These are phyloP conservation scores for Athalia rosae DNA, from an alignment of 2,888 invertebrate genomes.

Conservation along the genomic window DNA sequence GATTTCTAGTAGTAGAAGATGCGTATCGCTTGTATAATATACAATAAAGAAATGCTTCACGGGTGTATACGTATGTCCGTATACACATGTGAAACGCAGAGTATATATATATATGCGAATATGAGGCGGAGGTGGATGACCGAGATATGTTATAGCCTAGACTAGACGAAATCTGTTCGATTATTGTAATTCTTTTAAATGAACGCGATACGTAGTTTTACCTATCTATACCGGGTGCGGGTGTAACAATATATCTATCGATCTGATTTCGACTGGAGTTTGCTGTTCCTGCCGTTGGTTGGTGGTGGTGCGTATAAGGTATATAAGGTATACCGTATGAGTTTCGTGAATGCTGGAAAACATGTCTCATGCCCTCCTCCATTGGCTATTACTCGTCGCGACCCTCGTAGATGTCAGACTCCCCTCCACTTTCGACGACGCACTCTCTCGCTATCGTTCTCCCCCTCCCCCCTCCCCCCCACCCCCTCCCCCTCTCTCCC, in stretches of 20 bases:
- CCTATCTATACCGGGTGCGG: no score
- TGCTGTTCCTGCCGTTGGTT: no score
- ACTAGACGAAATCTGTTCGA: conserved; percentile 13
- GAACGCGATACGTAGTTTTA: not conserved
- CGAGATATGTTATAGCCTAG: conserved; percentile 17
- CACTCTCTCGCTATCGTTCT: conserved; percentile 44
- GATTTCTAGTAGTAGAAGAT: conserved; percentile 27
- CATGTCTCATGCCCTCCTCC: conserved; percentile 25
- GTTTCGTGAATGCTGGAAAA: conserved; percentile 36
- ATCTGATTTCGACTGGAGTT: no score
- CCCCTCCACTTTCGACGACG: conserved; percentile 40
- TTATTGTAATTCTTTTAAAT: conserved; percentile 28
- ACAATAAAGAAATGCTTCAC: not conserved
- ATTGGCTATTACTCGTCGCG: conserved; percentile 36
- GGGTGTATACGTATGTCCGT: not conserved
- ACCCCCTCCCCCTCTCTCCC: conserved; percentile 45
- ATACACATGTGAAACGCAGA: not conserved
- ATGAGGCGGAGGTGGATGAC: conserved; percentile 35
- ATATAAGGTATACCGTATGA: not conserved
- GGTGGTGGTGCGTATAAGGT: not conserved
- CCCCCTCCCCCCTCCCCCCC: conserved; percentile 47
- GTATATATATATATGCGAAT: conserved; percentile 9
- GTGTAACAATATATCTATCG: no score
- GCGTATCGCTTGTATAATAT: not conserved
- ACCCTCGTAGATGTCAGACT: conserved; percentile 48